A percentile compares a stretch with the other conserved stretches of the same genome.
Evolutionary conservation across 2,888 invertebrate species (phyloP).

Genomic region (Apantesis nais): DNA sequence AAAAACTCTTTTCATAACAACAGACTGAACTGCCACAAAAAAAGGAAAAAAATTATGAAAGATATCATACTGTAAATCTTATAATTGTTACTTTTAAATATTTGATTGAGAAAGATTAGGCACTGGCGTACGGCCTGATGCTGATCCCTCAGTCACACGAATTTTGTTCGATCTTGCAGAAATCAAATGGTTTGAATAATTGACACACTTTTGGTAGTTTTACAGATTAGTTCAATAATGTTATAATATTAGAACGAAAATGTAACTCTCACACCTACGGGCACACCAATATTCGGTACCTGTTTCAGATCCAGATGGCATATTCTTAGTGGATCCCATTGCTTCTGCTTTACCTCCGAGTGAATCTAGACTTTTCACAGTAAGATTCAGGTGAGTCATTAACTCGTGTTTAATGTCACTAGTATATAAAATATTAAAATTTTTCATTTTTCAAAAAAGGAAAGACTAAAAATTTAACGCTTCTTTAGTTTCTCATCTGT

Average conservation of each 20-base stretch:
- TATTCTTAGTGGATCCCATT: conserved; percentile 76
- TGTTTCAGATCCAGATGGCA: conserved; percentile 73
- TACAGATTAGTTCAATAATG: neutral
- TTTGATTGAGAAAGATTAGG: neutral
- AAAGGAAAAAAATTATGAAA: neutral
- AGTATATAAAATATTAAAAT: neutral
- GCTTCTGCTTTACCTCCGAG: conserved; percentile 69
- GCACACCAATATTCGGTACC: too few relatives aligned
- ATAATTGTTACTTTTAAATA: neutral
- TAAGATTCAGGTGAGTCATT: conserved; percentile 71
- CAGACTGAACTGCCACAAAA: neutral
- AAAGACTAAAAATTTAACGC: neutral
- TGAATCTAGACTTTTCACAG: conserved; percentile 76
- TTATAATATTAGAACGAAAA: neutral
- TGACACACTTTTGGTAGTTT: neutral
- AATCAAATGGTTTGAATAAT: neutral
- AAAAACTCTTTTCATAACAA: neutral
- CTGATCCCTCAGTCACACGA: neutral
- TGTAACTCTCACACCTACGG: too few relatives aligned
- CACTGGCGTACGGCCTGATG: neutral
- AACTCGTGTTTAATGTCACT: neutral
- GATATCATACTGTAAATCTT: neutral
- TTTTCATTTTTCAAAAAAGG: neutral
- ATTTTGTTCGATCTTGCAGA: neutral
- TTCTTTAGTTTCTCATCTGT: neutral